phyloP scores from a whole-genome alignment of 2,113 vertebrate species.

The Alectura lathami region DNA sequence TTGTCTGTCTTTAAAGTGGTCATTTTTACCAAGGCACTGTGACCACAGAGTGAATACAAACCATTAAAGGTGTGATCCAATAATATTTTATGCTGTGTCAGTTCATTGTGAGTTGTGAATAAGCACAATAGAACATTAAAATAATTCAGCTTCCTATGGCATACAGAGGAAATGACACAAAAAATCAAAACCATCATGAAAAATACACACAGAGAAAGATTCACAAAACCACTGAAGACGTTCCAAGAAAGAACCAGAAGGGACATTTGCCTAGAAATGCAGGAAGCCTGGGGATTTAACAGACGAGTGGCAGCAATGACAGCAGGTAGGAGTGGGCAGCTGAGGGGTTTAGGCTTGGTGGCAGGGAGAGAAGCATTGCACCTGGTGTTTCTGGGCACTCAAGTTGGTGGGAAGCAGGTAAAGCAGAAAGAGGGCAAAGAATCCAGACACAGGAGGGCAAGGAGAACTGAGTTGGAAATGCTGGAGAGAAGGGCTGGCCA shows the following conservation, averaged over 20 bases:
- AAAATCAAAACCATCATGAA: not conserved
- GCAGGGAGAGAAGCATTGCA: slow-evolving; percentile 23
- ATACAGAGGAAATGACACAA: not conserved
- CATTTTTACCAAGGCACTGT: not conserved
- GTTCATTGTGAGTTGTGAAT: not conserved
- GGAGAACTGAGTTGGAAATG: not conserved
- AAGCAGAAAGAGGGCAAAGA: not conserved
- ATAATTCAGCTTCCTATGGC: not conserved
- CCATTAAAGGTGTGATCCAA: not conserved
- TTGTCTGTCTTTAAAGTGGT: not conserved
- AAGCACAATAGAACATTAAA: not conserved
- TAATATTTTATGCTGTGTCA: not conserved
- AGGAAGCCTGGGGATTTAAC: slow-evolving; percentile 61
- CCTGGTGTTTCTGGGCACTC: slow-evolving; percentile 52
- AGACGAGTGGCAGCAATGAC: slow-evolving; percentile 51
- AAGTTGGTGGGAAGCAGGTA: slow-evolving; percentile 17
- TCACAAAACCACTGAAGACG: not conserved
- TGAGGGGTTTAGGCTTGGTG: slow-evolving; percentile 39
- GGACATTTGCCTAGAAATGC: slow-evolving; percentile 48
- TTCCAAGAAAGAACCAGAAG: slow-evolving; percentile 63
- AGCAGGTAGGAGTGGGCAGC: slow-evolving; percentile 59
- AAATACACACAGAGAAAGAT: not conserved
- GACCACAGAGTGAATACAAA: not conserved
- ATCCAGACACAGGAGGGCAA: slow-evolving; percentile 27
- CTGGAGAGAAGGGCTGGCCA: not conserved